phyloP scores from a whole-genome alignment of 2,797 vertebrate species.

The Halcyon chelicuti region DNA sequence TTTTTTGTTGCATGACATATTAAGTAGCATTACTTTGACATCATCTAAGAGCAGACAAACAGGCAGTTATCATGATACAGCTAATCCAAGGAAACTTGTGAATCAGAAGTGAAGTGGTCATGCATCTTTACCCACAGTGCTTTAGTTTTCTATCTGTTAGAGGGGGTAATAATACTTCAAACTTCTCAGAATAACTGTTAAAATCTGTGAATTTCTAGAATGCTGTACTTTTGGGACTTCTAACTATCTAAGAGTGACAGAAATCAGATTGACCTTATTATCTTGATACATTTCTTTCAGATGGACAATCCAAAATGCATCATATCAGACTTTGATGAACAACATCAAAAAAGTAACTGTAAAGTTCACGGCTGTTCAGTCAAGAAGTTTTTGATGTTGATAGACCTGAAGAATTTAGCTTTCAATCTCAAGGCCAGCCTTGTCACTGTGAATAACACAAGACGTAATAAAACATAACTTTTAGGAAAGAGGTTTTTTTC shows the following conservation, averaged over 20 bases:
- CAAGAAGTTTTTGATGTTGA: not conserved
- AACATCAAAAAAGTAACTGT: not conserved
- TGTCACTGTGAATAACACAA: not conserved
- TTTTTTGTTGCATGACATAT: not conserved
- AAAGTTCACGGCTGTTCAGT: not conserved
- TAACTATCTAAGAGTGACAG: not conserved
- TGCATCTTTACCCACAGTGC: not conserved
- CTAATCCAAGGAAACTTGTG: not conserved
- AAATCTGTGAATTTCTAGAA: not conserved
- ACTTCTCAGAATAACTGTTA: not conserved
- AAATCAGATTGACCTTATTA: not conserved
- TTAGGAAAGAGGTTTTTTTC: not conserved
- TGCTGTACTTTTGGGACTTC: not conserved
- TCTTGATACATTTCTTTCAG: not conserved
- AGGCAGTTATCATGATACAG: not conserved
- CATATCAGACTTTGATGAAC: not conserved
- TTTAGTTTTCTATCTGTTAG: not conserved
- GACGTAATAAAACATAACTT: not conserved
- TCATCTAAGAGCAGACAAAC: not conserved
- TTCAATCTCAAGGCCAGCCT: not conserved
- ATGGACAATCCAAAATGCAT: not conserved
- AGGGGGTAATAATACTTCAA: not conserved
- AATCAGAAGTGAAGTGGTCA: not conserved
- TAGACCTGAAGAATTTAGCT: not conserved
- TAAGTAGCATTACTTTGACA: not conserved